phyloP scores from a whole-genome alignment of 2,113 vertebrate genomes.

The Pelusios castaneus region DNA sequence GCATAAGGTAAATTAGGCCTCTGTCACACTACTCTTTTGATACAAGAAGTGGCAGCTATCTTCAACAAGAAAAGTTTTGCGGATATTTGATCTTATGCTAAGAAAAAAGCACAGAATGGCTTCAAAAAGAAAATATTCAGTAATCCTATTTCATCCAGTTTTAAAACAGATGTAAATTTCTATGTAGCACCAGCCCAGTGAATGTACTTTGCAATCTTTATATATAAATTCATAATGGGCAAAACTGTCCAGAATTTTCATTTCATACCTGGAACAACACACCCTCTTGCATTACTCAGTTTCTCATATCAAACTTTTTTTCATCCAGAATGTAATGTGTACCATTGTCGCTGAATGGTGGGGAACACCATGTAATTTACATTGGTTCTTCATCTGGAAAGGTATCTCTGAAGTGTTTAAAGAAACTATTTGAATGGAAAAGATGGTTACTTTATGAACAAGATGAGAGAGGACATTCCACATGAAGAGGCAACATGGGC shows the following conservation, averaged over 20 bases:
- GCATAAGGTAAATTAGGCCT: background rate
- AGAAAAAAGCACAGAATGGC: background rate
- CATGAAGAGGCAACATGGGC: background rate
- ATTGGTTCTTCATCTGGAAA: background rate
- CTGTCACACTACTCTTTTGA: background rate
- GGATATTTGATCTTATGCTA: background rate
- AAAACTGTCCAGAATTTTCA: background rate
- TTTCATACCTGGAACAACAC: background rate
- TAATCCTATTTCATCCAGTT: background rate
- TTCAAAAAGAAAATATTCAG: background rate
- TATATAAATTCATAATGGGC: background rate
- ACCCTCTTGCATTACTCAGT: background rate
- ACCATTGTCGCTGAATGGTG: background rate
- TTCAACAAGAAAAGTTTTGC: background rate
- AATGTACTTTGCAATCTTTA: background rate
- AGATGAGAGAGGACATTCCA: background rate
- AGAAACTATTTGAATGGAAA: background rate
- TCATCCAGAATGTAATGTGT: background rate
- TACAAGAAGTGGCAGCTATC: background rate
- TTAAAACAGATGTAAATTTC: background rate
- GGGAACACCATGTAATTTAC: background rate
- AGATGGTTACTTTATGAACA: background rate
- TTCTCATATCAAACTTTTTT: background rate
- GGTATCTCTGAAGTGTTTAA: background rate
- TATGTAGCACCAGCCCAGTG: background rate